These are phyloP conservation scores for Penaeus japonicus DNA, from an alignment of 1,140 invertebrate species.

Conservation along the genomic window DNA sequence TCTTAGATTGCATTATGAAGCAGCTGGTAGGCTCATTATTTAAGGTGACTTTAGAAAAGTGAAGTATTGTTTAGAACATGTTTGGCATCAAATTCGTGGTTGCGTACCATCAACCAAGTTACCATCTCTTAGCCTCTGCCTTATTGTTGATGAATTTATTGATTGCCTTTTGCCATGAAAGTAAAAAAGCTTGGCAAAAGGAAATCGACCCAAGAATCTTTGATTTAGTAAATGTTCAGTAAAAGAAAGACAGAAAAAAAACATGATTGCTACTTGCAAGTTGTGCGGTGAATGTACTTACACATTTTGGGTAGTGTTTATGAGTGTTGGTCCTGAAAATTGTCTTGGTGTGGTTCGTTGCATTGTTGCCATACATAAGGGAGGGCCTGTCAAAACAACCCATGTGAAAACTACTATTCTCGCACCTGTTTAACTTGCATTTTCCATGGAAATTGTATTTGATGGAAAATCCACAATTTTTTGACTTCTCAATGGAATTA, in stretches of 20 bases:
- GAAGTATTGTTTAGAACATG: not conserved
- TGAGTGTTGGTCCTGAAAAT: not conserved
- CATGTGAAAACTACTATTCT: no score
- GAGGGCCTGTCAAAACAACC: no score
- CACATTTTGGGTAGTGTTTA: not conserved
- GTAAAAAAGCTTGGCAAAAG: not conserved
- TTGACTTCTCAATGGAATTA: no score
- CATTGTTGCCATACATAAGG: no score
- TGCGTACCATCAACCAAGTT: conserved; percentile 2
- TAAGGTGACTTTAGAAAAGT: no score
- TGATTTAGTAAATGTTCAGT: not conserved
- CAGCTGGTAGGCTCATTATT: no score
- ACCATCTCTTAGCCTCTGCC: conserved; percentile 34
- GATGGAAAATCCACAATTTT: no score
- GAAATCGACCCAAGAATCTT: not conserved
- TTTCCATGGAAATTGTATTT: no score
- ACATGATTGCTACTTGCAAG: conserved; percentile 4
- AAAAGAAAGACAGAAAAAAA: not conserved
- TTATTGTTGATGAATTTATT: conserved; percentile 47
- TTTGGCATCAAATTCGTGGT: conserved; percentile 1
- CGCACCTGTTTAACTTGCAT: no score
- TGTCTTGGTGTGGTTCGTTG: not conserved
- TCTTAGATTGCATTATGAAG: no score
- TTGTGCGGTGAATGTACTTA: conserved; percentile 40
- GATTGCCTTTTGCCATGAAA: conserved; percentile 13